Conservation (phyloP, 2,113 vertebrate genomes). For the Psilopsiagon aymara region DNA sequence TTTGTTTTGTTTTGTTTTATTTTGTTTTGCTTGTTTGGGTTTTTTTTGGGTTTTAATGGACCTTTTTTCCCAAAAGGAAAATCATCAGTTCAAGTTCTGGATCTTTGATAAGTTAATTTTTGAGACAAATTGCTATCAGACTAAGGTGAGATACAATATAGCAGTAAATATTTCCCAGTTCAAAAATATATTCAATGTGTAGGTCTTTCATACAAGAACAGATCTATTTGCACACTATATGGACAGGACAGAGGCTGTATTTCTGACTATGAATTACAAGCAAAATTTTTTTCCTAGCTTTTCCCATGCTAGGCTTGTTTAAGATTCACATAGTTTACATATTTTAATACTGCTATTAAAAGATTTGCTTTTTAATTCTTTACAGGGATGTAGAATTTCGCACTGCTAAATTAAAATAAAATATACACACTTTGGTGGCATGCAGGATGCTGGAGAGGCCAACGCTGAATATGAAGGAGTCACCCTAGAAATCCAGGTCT, state of each 20-base stretch:
- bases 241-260: background rate
- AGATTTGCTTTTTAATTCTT: background rate
- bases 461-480: background rate
- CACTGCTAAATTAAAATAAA: background rate
- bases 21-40: too few species aligned
- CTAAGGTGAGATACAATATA: rapidly evolving
- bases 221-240: background rate
- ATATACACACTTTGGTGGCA: background rate
- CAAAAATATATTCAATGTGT: background rate
- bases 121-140: background rate
- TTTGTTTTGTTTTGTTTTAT: too few species aligned
- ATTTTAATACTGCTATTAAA: background rate
- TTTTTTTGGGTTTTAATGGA: background rate
- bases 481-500: background rate
- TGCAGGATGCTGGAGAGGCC: background rate
- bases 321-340: background rate
- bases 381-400: background rate
- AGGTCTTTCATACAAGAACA: background rate
- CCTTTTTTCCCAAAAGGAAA: background rate
- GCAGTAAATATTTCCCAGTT: background rate
- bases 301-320: background rate
- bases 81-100: rapidly evolving
- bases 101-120: background rate
- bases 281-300: background rate
- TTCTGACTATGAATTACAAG: background rate